phyloP scores from a whole-genome alignment of 1,140 invertebrate species.

The Tetranychus cinnabarinus region DNA sequence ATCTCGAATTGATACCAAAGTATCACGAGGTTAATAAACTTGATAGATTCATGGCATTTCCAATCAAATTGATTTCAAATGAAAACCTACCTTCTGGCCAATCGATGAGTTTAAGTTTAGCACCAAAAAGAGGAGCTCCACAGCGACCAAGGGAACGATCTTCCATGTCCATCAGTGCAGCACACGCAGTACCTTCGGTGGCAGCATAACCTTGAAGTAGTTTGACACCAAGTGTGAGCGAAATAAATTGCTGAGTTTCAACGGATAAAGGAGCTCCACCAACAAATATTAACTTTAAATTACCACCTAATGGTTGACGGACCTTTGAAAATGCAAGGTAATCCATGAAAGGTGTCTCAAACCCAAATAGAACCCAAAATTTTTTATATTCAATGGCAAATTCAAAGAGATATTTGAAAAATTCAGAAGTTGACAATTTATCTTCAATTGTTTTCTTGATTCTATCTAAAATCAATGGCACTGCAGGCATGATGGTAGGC shows the following conservation, averaged over 20 bases:
- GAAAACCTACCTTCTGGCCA: conserved; percentile 28
- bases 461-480: conserved; percentile 83
- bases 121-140: conserved; percentile 5
- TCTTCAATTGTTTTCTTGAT: conserved; percentile 86
- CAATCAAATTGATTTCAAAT: neutral
- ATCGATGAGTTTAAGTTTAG: conserved; percentile 20
- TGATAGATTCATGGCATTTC: no score
- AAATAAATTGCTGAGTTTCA: conserved; percentile 82
- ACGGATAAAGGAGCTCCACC: conserved; percentile 81
- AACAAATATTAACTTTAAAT: conserved; percentile 57
- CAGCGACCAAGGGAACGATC: conserved; percentile 22
- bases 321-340: conserved; percentile 42
- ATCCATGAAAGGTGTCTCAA: conserved; percentile 21
- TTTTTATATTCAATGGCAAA: conserved; percentile 78
- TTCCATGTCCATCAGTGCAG: neutral
- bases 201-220: conserved; percentile 42
- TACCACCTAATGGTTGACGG: conserved; percentile 55
- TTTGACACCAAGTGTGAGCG: conserved; percentile 67
- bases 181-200: neutral
- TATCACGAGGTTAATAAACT: neutral
- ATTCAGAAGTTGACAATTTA: conserved; percentile 43
- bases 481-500: conserved; percentile 80
- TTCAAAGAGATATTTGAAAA: conserved; percentile 56
- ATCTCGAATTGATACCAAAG: neutral
- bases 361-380: conserved; percentile 28